A percentile compares a stretch with the other conserved stretches of the same genome.
Evolutionary conservation across 2,113 vertebrate genomes (phyloP).

Genomic region (Antechinus stuartii): DNA sequence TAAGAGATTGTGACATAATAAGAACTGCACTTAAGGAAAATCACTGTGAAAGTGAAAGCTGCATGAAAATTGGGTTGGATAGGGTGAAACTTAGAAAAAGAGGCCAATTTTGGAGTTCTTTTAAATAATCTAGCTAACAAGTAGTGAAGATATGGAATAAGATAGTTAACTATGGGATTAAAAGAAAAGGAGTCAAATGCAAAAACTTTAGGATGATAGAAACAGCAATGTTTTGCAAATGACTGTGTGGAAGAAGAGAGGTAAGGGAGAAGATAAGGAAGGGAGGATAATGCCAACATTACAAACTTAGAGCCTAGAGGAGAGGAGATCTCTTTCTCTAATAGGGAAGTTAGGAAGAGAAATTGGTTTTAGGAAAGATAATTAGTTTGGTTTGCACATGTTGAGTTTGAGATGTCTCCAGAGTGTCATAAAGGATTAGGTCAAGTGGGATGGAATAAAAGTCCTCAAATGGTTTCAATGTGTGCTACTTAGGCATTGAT

Average conservation of each 20-base stretch:
- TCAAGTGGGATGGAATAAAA: background rate
- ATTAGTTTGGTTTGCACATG: background rate
- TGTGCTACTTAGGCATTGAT: conserved; percentile 13
- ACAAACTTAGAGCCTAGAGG: background rate
- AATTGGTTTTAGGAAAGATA: background rate
- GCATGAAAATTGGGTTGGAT: background rate
- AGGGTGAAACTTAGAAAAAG: background rate
- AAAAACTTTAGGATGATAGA: background rate
- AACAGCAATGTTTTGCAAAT: background rate
- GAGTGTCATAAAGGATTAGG: background rate
- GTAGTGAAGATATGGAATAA: background rate
- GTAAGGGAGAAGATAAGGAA: background rate
- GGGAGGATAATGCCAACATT: background rate
- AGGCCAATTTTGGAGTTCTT: background rate
- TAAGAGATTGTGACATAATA: background rate
- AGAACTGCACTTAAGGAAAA: background rate
- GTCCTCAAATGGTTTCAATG: conserved; percentile 46
- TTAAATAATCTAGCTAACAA: background rate
- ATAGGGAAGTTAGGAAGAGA: background rate
- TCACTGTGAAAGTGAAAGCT: background rate
- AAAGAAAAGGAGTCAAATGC: background rate
- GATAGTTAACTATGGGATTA: background rate
- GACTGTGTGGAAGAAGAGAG: background rate
- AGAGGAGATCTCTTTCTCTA: background rate
- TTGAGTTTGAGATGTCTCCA: background rate